Evolutionary conservation across 2,888 invertebrate species (phyloP).

Genomic region (Antheraea yamamai): DNA sequence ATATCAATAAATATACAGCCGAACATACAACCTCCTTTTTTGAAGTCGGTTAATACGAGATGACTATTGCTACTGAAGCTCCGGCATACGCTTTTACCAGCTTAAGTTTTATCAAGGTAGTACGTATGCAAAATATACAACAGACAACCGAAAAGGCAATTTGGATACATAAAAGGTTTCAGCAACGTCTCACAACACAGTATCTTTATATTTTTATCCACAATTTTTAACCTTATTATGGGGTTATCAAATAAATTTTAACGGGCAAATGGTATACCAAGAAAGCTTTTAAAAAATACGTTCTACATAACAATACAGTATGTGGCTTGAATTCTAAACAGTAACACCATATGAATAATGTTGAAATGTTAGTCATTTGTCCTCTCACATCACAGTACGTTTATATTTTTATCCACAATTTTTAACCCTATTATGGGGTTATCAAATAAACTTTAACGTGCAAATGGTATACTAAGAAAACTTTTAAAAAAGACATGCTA

Average conservation of each 20-base stretch:
- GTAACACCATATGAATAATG: too few relatives aligned
- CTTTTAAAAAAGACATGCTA: not conserved
- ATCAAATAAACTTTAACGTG: not conserved
- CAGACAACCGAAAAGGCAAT: conserved; percentile 5
- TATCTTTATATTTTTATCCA: not conserved
- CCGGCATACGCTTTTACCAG: not conserved
- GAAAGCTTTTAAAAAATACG: not conserved
- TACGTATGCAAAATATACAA: not conserved
- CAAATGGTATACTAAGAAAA: not conserved
- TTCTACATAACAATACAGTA: not conserved
- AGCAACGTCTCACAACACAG: not conserved
- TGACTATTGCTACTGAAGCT: not conserved
- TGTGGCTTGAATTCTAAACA: not conserved
- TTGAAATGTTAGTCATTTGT: too few relatives aligned
- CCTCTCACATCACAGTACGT: not conserved
- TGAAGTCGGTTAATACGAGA: too few relatives aligned
- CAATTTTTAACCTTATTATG: not conserved
- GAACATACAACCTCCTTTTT: too few relatives aligned
- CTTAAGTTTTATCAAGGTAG: conserved; percentile 5
- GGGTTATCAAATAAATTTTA: not conserved
- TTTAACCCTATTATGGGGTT: not conserved
- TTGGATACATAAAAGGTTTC: conserved; percentile 13
- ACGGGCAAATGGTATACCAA: not conserved
- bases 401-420: not conserved
- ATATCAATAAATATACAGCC: too few relatives aligned